Conservation (phyloP, 2,797 vertebrate species). For the Picus viridis region DNA sequence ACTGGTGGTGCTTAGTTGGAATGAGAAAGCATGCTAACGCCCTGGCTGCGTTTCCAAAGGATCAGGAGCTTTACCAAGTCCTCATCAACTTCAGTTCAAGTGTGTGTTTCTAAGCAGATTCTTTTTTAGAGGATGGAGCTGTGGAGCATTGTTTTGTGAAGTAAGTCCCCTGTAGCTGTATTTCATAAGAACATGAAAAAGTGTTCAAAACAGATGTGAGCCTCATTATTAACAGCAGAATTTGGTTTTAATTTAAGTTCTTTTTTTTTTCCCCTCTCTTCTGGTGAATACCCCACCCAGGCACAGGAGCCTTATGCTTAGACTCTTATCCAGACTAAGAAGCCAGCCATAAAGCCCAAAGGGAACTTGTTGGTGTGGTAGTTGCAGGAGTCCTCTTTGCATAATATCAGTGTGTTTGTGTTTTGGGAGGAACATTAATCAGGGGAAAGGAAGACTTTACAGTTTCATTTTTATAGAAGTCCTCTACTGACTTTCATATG, state of each 20-base stretch:
- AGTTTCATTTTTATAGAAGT: not conserved
- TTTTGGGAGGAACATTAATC: not conserved
- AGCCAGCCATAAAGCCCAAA: not conserved
- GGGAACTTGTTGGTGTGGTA: not conserved
- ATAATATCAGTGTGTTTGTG: not conserved
- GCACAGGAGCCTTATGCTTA: not conserved
- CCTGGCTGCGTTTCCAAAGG: not conserved
- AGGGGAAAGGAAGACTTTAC: not conserved
- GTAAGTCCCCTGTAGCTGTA: constrained; percentile 33
- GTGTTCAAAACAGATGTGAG: constrained; percentile 37
- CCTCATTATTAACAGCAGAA: not conserved
- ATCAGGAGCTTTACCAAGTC: not conserved
- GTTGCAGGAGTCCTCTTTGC: not conserved
- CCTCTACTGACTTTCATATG: not conserved
- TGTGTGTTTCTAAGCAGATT: not conserved
- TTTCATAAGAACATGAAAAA: constrained; percentile 33
- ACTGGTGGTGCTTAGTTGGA: not conserved
- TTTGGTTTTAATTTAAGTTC: constrained; percentile 41
- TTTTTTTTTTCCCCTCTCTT: not conserved
- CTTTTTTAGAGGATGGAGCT: not conserved
- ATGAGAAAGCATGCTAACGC: not conserved
- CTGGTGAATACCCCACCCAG: not conserved
- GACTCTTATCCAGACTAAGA: not conserved
- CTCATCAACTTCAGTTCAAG: not conserved
- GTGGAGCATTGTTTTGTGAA: constrained; percentile 33